These are phyloP conservation scores for Papilio protenor DNA, from an alignment of 2,888 invertebrate species.

Conservation along the genomic window DNA sequence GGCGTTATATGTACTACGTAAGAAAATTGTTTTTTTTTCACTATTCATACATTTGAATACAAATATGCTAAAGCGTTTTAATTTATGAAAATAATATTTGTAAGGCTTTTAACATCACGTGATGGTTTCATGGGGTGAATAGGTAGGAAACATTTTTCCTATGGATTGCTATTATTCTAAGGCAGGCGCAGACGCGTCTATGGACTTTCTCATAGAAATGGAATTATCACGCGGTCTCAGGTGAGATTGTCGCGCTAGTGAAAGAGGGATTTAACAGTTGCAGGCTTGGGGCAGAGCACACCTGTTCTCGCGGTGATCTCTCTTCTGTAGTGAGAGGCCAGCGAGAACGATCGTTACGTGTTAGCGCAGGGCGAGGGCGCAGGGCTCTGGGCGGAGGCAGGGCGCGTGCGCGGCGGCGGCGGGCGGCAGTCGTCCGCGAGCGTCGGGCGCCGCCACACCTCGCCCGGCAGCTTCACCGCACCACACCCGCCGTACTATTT, in stretches of 20 bases:
- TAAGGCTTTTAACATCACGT: neutral
- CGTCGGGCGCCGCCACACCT: conserved; percentile 57
- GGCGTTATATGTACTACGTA: conserved; percentile 49
- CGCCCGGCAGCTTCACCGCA: conserved; percentile 61
- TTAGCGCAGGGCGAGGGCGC: conserved; percentile 36
- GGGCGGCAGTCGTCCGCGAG: conserved; percentile 65
- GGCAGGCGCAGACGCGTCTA: neutral
- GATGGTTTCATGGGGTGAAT: neutral
- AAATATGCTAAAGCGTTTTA: neutral
- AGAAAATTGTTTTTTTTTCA: neutral
- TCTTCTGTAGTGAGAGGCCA: conserved; percentile 24
- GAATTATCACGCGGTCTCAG: neutral
- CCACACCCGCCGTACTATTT: conserved; percentile 67
- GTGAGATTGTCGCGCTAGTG: neutral
- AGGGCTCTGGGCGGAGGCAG: conserved; percentile 30
- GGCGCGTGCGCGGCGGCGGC: conserved; percentile 55
- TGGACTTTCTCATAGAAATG: neutral
- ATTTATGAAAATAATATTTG: neutral
- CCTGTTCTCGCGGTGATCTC: conserved; percentile 43
- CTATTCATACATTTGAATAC: neutral
- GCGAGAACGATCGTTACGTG: conserved; percentile 51
- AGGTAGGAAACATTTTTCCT: conserved; percentile 57
- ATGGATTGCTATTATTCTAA: conserved; percentile 40
- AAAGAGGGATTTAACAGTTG: conserved; percentile 40
- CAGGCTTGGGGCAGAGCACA: conserved; percentile 50